phyloP scores from a whole-genome alignment of 2,797 vertebrate genomes.

The Harpagifer antarcticus region DNA sequence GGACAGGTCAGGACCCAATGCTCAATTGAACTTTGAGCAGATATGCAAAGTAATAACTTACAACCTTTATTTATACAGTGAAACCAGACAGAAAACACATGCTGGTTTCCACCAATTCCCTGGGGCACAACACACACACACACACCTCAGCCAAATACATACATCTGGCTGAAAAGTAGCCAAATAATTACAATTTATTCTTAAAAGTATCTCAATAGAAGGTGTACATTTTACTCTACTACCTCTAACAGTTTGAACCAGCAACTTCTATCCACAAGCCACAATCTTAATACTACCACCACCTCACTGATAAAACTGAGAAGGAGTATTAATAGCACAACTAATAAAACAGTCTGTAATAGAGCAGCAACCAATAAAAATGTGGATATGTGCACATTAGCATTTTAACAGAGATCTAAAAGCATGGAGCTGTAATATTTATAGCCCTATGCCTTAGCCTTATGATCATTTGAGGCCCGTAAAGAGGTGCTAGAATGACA shows the following conservation, averaged over 20 bases:
- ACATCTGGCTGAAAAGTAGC: constrained; percentile 11
- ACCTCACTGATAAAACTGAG: constrained; percentile 10
- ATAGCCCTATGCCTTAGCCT: not conserved
- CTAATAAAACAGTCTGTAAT: constrained; percentile 37
- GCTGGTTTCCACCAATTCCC: constrained; percentile 49
- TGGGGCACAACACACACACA: not conserved
- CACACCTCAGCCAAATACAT: not conserved
- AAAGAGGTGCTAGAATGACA: constrained; percentile 24
- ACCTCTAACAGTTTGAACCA: constrained; percentile 7
- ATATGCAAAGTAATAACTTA: constrained; percentile 68
- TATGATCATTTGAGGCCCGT: constrained; percentile 32
- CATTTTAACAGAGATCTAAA: constrained; percentile 49
- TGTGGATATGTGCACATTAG: not conserved
- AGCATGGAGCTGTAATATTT: constrained; percentile 39
- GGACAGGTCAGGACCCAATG: constrained; percentile 43
- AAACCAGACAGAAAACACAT: constrained; percentile 40
- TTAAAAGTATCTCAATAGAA: no score
- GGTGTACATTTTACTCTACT: constrained; percentile 2
- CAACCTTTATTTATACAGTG: constrained; percentile 50
- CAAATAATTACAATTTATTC: not conserved
- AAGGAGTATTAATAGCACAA: constrained; percentile 10
- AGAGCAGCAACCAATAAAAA: constrained; percentile 30
- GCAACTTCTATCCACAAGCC: not conserved
- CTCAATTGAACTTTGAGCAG: constrained; percentile 45
- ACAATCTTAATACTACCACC: not conserved